Evolutionary conservation across 2,113 vertebrate genomes (phyloP).

Genomic region (Anarhynchus alexandrinus): DNA sequence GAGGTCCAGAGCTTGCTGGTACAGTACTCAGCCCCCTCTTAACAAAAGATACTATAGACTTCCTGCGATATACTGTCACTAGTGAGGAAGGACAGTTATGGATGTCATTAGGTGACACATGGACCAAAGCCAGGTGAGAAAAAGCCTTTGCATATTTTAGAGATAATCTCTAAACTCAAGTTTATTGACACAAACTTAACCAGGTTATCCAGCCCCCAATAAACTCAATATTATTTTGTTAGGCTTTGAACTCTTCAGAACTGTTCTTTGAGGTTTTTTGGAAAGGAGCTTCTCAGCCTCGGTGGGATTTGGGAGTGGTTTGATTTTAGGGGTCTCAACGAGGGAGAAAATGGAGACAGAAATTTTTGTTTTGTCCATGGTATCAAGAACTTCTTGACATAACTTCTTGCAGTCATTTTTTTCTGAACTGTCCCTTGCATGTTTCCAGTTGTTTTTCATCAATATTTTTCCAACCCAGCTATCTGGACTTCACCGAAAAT

Average conservation of each 20-base stretch:
- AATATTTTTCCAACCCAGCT: not conserved
- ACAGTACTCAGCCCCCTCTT: conserved; percentile 89
- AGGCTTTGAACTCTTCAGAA: not conserved
- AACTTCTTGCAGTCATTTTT: not conserved
- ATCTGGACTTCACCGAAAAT: not conserved
- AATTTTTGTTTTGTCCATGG: not conserved
- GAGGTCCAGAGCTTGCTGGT: conserved; percentile 85
- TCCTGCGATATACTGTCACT: conserved; percentile 80
- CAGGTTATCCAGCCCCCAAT: accelerated
- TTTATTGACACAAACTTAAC: not conserved
- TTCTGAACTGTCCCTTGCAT: not conserved
- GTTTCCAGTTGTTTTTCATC: not conserved
- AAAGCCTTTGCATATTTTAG: not conserved
- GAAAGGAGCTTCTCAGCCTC: not conserved
- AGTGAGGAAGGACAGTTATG: conserved; percentile 89
- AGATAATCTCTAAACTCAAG: not conserved
- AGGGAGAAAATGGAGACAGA: not conserved
- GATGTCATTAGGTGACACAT: conserved; percentile 87
- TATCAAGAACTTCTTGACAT: not conserved
- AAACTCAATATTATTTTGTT: not conserved
- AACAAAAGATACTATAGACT: conserved; percentile 87
- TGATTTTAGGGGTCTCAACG: not conserved
- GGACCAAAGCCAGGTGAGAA: conserved; percentile 90
- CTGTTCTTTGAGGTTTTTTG: not conserved
- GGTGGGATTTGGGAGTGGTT: not conserved